A percentile compares a stretch with the other conserved stretches of the same genome.
These are phyloP conservation scores for Antennarius maculatus DNA, from an alignment of 2,797 vertebrate genomes.

Conservation along the genomic window DNA sequence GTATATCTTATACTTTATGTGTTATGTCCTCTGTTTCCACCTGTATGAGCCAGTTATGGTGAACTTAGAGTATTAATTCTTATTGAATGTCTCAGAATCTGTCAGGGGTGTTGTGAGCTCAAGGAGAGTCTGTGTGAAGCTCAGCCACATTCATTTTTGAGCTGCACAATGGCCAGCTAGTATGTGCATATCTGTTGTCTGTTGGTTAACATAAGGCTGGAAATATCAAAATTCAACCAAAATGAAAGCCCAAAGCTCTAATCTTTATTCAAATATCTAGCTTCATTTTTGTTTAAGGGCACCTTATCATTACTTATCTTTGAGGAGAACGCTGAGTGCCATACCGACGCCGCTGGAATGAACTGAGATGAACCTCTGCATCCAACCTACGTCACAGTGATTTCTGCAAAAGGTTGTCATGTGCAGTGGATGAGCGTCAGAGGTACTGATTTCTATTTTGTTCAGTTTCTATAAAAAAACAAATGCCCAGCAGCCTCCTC, in stretches of 20 bases:
- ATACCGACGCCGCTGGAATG: constrained; percentile 11
- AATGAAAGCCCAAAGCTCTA: not conserved
- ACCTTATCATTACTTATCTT: constrained; percentile 15
- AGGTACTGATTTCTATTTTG: constrained; percentile 9
- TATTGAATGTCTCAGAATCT: not conserved
- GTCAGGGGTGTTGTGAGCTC: not conserved
- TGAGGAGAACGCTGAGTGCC: not conserved
- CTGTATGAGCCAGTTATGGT: too few species aligned
- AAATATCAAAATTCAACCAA: not conserved
- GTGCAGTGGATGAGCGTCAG: constrained; percentile 32
- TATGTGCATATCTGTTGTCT: not conserved
- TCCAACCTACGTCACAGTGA: constrained; percentile 33
- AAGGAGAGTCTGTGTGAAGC: not conserved
- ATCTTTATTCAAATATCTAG: not conserved
- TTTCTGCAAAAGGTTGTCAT: constrained; percentile 13
- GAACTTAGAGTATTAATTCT: not conserved
- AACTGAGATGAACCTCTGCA: constrained; percentile 20
- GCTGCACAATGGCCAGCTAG: not conserved
- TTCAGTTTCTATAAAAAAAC: constrained; percentile 18
- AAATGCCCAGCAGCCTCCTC: constrained; percentile 23
- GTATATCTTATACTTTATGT: not conserved
- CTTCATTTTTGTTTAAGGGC: constrained; percentile 16
- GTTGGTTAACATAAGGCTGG: not conserved
- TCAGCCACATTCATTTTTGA: not conserved
- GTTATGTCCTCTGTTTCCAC: not conserved